Evolutionary conservation across 2,113 vertebrate genomes (phyloP).

Genomic region (Myiozetetes cayanensis): DNA sequence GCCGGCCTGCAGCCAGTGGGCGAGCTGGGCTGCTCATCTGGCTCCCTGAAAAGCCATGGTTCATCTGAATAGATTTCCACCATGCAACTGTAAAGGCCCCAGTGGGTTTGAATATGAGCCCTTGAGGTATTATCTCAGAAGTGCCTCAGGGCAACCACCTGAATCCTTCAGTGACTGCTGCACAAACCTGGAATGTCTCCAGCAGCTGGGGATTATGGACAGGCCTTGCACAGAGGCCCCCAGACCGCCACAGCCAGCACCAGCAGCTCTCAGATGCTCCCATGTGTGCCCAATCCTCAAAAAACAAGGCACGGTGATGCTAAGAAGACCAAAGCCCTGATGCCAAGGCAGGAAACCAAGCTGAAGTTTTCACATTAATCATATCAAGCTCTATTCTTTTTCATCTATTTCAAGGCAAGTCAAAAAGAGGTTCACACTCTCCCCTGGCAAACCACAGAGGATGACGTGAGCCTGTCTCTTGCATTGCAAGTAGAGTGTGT

Average conservation of each 20-base stretch:
- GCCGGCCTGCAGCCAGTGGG: not conserved
- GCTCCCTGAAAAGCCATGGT: not conserved
- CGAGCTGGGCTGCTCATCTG: not conserved
- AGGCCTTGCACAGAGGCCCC: not conserved
- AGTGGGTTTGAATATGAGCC: conserved; percentile 23
- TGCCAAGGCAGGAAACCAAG: conserved; percentile 4
- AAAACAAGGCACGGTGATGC: not conserved
- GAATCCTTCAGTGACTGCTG: conserved; percentile 27
- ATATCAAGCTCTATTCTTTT: conserved; percentile 48
- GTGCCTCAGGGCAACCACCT: conserved; percentile 53
- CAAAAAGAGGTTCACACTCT: conserved; percentile 49
- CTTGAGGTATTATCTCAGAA: conserved; percentile 51
- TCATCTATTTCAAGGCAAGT: conserved; percentile 55
- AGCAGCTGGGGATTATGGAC: not conserved
- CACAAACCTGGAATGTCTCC: not conserved
- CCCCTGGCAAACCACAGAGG: conserved; percentile 59
- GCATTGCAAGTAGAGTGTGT: conserved; percentile 54
- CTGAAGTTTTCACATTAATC: conserved; percentile 58
- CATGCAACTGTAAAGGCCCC: not conserved
- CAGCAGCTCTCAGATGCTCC: not conserved
- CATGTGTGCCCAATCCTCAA: not conserved
- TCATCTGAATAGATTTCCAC: not conserved
- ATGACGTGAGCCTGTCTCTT: conserved; percentile 55
- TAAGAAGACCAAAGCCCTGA: not conserved
- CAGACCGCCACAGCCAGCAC: not conserved